phyloP scores from a whole-genome alignment of 1,140 invertebrate species.

The Drosophila busckii region DNA sequence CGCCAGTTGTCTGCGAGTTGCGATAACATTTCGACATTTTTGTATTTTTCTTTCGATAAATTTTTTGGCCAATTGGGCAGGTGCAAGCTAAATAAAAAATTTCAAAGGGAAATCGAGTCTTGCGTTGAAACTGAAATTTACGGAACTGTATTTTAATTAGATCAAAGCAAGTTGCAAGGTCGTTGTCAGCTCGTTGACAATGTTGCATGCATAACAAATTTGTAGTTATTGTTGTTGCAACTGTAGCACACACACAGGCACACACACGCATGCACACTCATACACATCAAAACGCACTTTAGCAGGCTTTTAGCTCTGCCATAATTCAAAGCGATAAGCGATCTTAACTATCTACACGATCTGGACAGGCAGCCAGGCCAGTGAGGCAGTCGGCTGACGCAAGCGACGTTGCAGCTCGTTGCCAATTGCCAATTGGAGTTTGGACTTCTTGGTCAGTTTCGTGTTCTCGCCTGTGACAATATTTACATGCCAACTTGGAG shows the following conservation, averaged over 20 bases:
- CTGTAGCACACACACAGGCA: constrained; percentile 7
- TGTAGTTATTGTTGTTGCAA: constrained; percentile 28
- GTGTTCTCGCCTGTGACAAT: constrained; percentile 46
- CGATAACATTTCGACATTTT: constrained; percentile 63
- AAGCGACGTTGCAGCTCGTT: constrained; percentile 20
- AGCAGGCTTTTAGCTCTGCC: constrained; percentile 72
- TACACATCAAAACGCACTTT: constrained; percentile 40
- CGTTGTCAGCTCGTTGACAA: constrained; percentile 42
- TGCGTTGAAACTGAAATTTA: constrained; percentile 20
- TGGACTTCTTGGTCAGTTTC: constrained; percentile 33
- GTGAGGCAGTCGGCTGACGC: constrained; percentile 21
- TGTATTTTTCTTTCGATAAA: too few relatives aligned
- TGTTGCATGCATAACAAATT: constrained; percentile 59
- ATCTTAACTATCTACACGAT: constrained; percentile 75
- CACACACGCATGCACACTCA: neutral
- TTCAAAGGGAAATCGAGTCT: neutral
- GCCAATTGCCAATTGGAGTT: constrained; percentile 55
- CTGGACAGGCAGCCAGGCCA: constrained; percentile 41
- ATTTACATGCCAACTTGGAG: constrained; percentile 55
- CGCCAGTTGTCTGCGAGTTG: constrained; percentile 40
- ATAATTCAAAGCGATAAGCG: constrained; percentile 70
- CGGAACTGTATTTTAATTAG: constrained; percentile 30
- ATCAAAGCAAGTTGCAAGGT: constrained; percentile 32
- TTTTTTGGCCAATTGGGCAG: constrained; percentile 14
- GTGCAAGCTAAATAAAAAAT: constrained; percentile 12